These are phyloP conservation scores for Tetragonisca angustula DNA, from an alignment of 2,888 invertebrate genomes.

Conservation along the genomic window DNA sequence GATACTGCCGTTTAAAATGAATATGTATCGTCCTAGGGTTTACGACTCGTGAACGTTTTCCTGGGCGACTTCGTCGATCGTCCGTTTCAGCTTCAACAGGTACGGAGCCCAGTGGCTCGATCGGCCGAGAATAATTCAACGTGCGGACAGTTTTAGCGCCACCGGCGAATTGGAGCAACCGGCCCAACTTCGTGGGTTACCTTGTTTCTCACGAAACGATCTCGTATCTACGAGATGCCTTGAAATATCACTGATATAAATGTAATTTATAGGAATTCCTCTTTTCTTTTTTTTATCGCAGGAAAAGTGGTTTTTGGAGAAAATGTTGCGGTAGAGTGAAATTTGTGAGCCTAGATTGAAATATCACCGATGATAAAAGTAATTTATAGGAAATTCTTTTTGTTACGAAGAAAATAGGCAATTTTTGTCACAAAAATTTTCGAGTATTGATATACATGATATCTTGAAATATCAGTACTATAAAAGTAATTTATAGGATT, in stretches of 20 bases:
- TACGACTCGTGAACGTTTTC: constrained; percentile 21
- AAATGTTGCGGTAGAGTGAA: no score
- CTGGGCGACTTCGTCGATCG: constrained; percentile 22
- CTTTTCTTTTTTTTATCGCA: background rate
- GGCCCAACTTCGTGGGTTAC: background rate
- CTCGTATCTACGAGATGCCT: background rate
- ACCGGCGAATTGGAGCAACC: constrained; percentile 40
- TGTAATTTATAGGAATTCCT: no score
- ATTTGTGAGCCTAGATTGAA: no score
- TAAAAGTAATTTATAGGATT: background rate
- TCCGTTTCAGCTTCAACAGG: constrained; percentile 40
- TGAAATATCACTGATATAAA: background rate
- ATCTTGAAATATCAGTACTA: no score
- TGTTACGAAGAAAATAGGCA: no score
- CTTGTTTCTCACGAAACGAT: background rate
- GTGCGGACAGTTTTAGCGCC: constrained; percentile 52
- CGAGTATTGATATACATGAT: no score
- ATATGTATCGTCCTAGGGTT: background rate
- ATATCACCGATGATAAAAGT: no score
- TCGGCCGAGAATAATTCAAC: constrained; percentile 56
- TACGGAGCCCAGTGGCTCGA: constrained; percentile 38
- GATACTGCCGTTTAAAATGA: background rate
- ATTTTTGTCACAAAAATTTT: no score
- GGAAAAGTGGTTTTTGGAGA: no score
- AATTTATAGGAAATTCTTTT: no score